Evolutionary conservation across 2,888 invertebrate genomes (phyloP), one percentile per base, ranked within the genome.

Genomic region (Tryphoninae sp.): DNA sequence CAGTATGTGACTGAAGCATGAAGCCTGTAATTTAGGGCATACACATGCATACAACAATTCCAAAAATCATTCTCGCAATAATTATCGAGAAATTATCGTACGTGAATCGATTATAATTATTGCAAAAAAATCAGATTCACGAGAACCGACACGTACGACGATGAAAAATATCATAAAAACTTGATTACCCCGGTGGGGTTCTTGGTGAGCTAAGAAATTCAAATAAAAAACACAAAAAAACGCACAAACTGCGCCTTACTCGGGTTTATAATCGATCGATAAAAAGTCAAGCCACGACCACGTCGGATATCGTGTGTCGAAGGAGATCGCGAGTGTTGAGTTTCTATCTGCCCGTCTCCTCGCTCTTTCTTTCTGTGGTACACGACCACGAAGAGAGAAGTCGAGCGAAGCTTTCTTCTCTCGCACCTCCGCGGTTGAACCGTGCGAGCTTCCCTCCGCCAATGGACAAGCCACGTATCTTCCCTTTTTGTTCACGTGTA

Each of bases 181-280:
- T 33, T 19, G 33, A 8, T 40, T 7, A 11, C 40, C 40, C 33
- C 59, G 59, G n/a, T 40, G 33, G 19, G 13, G 23, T 51, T 40
- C 61, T 49, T 13, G 55, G 42, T 23, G 59, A 76, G 9, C 33
- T 59, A 11, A 4, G n/a, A 22, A 55, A 16, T 6, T 3, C 8
- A 51, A 13, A 62, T 0, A n/a, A 26, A 59, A 68, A 61, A 26
- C 19, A 2, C 26, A 26, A 26, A 26, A 26, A 61, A 68, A 49
- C 4, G 22, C 22, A n/a, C 23, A 22, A 69, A 9, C 23, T 33
- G 61, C 22, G 19, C 64, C 49, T 16, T 58, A 71, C 82, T 83
- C 82, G 79, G 86, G 84, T 85, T 73, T 45, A 73, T 84, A 87
- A 88, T 87, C 84, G 85, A 84, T 87, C 85, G 84, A 81, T 87